phyloP scores from a whole-genome alignment of 2,797 vertebrate species.

The Spinus olivaceus region DNA sequence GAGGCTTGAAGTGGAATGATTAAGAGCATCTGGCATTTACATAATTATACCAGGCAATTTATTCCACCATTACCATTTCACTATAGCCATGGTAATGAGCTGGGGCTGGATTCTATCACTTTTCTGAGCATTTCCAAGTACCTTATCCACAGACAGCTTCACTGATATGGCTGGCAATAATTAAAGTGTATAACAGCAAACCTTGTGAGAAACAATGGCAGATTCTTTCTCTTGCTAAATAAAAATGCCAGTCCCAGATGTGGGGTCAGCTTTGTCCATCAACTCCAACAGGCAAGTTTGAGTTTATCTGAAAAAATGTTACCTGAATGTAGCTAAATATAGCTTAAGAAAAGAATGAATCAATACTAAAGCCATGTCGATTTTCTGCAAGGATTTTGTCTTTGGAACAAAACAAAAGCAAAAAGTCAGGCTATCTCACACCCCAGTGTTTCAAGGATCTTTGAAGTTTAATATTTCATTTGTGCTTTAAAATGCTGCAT shows the following conservation, averaged over 20 bases:
- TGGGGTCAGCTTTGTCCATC: background rate
- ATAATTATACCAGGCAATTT: slow-evolving; percentile 51
- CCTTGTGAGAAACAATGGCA: background rate
- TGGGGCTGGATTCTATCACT: background rate
- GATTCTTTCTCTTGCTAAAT: background rate
- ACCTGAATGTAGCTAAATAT: background rate
- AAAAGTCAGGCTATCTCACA: background rate
- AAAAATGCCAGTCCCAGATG: background rate
- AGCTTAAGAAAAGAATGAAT: background rate
- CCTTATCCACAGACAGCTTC: background rate
- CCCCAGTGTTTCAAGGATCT: background rate
- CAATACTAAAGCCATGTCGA: background rate
- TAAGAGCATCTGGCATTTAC: slow-evolving; percentile 49
- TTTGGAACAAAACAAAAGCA: background rate
- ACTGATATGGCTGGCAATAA: background rate
- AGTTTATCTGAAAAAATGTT: background rate
- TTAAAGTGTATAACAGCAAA: background rate
- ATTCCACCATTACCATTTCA: slow-evolving; percentile 30
- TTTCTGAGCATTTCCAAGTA: background rate
- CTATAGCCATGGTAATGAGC: background rate
- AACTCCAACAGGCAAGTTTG: background rate
- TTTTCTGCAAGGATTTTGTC: background rate
- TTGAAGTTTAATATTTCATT: background rate
- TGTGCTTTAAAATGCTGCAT: background rate
- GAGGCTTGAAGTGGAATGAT: slow-evolving; percentile 51